Percentiles rank a stretch among this genome's conserved stretches.
Conservation (phyloP, 2,888 invertebrate genomes). For the Caenorhabditis angaria region DNA sequence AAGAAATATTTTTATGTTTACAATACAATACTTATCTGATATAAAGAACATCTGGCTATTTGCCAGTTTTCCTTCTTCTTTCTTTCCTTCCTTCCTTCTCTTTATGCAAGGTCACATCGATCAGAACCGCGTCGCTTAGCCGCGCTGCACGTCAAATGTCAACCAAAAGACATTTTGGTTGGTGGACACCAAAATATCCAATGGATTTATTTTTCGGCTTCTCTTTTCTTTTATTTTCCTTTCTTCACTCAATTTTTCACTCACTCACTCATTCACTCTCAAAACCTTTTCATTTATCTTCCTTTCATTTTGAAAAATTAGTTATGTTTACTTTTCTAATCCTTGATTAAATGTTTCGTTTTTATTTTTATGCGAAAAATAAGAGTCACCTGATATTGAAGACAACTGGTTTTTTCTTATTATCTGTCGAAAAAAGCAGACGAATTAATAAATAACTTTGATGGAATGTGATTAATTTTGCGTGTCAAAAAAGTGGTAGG, state of each 20-base stretch:
- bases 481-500: background rate
- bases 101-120: constrained; percentile 17
- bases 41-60: constrained; percentile 19
- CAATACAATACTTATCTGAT: constrained; percentile 5
- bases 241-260: background rate
- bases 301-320: background rate
- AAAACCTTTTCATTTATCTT: background rate
- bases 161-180: constrained; percentile 20
- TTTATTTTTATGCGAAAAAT: constrained; percentile 1
- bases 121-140: constrained; percentile 34
- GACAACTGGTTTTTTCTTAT: constrained; percentile 4
- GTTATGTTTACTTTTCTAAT: constrained; percentile 9
- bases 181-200: constrained; percentile 8
- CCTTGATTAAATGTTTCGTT: constrained; percentile 3
- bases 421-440: background rate
- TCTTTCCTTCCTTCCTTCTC: constrained; percentile 12
- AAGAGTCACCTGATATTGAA: background rate
- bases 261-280: background rate
- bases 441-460: background rate
- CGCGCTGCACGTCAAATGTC: constrained; percentile 46
- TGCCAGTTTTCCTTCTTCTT: constrained; percentile 11
- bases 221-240: background rate
- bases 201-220: constrained; percentile 1
- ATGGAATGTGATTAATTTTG: background rate
- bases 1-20: background rate